A percentile compares a stretch with the other conserved stretches of the same genome.
Conservation (phyloP, 2,797 vertebrate species). For the Zenarchopterus dispar region DNA sequence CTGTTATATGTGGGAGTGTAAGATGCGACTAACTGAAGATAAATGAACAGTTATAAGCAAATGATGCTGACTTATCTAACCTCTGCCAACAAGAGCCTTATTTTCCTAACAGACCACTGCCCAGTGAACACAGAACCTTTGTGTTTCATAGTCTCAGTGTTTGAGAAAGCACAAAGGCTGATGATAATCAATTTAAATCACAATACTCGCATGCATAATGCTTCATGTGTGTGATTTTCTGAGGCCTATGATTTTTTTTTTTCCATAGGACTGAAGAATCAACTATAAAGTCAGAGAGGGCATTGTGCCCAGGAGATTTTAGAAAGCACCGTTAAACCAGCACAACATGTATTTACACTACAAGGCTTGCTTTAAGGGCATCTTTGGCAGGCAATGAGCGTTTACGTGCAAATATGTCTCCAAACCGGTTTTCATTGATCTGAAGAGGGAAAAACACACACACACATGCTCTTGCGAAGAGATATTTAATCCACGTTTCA, state of each 20-base stretch:
- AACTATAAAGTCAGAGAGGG: background rate
- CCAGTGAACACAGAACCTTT: conserved; percentile 41
- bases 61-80: conserved; percentile 55
- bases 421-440: conserved; percentile 70
- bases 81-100: conserved; percentile 46
- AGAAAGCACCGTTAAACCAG: conserved; percentile 60
- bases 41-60: conserved; percentile 77
- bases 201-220: background rate
- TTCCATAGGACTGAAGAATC: background rate
- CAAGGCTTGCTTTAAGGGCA: conserved; percentile 2
- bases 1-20: conserved; percentile 35
- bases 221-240: background rate
- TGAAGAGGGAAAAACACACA: conserved; percentile 23
- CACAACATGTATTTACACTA: conserved; percentile 38
- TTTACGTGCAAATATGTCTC: conserved; percentile 41
- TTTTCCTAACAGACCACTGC: conserved; percentile 67
- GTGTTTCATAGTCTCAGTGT: conserved; percentile 44
- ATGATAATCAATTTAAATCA: conserved; percentile 36
- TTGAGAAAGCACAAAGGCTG: background rate
- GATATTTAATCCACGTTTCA: conserved; percentile 36
- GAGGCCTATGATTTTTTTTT: background rate
- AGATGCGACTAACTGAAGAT: conserved; percentile 45
- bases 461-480: background rate
- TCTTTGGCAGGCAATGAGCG: conserved; percentile 6
- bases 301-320: background rate